Percentiles rank a stretch among this genome's conserved stretches.
Evolutionary conservation across 2,888 invertebrate genomes (phyloP).

Genomic region (Acleris emargana): DNA sequence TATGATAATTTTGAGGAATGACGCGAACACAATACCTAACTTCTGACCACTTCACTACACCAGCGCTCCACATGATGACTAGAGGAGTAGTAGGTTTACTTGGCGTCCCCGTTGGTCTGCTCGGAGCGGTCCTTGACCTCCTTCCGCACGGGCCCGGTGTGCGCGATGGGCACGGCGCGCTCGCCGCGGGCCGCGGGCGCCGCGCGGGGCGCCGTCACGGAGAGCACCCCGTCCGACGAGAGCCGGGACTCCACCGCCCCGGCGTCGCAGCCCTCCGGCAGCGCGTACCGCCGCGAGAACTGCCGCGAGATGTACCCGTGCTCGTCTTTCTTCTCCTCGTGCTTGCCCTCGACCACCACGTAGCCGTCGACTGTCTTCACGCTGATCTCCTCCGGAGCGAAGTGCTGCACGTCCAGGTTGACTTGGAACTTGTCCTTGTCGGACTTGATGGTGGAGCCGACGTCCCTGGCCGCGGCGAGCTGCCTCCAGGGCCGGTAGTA

Average conservation of each 20-base stretch:
- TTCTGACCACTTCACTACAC: too few species aligned
- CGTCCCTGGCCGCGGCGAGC: slow-evolving; percentile 64
- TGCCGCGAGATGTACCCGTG: slow-evolving; percentile 89
- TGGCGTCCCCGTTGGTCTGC: too few species aligned
- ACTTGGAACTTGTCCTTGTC: slow-evolving; percentile 84
- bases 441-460: slow-evolving; percentile 74
- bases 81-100: too few species aligned
- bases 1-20: too few species aligned
- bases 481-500: slow-evolving; percentile 68
- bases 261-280: slow-evolving; percentile 88
- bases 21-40: too few species aligned
- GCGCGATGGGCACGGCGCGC: slow-evolving; percentile 81
- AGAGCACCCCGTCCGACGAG: slow-evolving; percentile 89
- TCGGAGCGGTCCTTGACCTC: slow-evolving; percentile 46
- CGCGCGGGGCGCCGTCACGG: slow-evolving; percentile 84
- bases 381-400: slow-evolving; percentile 87
- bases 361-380: slow-evolving; percentile 88
- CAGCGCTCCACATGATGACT: too few species aligned
- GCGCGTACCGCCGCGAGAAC: slow-evolving; percentile 87
- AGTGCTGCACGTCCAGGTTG: slow-evolving; percentile 89
- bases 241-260: slow-evolving; percentile 87
- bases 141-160: slow-evolving; percentile 81
- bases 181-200: slow-evolving; percentile 60
- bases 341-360: slow-evolving; percentile 89
- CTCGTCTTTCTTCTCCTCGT: slow-evolving; percentile 89